Conservation (phyloP, 2,113 vertebrate genomes). For the Grantiella picta region DNA sequence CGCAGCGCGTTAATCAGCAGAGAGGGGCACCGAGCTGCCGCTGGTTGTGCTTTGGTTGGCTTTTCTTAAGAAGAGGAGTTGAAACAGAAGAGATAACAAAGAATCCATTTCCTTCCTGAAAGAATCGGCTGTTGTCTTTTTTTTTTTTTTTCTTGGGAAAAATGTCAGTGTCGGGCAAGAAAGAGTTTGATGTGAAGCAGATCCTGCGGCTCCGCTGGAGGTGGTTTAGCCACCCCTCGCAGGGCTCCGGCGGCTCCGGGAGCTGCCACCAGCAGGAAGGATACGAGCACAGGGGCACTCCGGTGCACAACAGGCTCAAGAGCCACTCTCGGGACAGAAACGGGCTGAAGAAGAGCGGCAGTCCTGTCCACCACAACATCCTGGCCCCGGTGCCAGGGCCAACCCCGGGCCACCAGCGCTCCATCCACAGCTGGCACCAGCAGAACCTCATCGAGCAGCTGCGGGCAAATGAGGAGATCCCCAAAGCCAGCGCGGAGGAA, state of each 20-base stretch:
- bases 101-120: constrained; percentile 65
- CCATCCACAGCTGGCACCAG: constrained; percentile 83
- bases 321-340: constrained; percentile 89
- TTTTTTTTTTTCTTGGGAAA: constrained; percentile 36
- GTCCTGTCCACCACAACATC: constrained; percentile 87
- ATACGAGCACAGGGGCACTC: constrained; percentile 86
- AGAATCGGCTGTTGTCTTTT: constrained; percentile 65
- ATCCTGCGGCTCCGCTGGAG: constrained; percentile 95
- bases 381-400: constrained; percentile 81
- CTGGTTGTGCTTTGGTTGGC: constrained; percentile 60
- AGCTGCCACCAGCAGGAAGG: constrained; percentile 93
- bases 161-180: constrained; percentile 94
- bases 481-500: constrained; percentile 72
- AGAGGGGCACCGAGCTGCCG: constrained; percentile 4
- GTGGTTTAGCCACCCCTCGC: constrained; percentile 94
- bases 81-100: constrained; percentile 70
- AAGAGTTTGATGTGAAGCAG: constrained; percentile 98
- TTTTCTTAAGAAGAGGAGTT: constrained; percentile 66
- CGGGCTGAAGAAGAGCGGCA: constrained; percentile 80
- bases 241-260: constrained; percentile 82
- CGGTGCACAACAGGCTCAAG: constrained; percentile 87
- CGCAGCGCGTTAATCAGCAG: constrained; percentile 41
- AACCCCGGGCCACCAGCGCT: constrained; percentile 79
- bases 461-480: constrained; percentile 76
- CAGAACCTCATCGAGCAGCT: constrained; percentile 83